phyloP scores from a whole-genome alignment of 2,113 vertebrate genomes.

The Lagopus muta region DNA sequence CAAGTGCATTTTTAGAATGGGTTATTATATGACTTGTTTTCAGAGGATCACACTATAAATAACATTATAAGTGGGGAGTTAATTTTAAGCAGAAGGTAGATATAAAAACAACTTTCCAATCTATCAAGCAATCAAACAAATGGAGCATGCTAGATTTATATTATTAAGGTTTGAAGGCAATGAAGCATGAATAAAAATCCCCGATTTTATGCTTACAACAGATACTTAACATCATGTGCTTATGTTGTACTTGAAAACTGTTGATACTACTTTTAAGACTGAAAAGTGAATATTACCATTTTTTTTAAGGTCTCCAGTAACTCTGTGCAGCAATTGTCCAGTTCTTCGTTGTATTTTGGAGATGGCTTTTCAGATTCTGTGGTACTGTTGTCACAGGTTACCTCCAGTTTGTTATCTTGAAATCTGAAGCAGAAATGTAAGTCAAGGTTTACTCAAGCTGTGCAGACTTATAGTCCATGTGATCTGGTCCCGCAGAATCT shows the following conservation, averaged over 20 bases:
- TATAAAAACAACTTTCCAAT: background rate
- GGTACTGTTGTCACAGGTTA: slow-evolving; percentile 38
- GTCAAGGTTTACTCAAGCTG: background rate
- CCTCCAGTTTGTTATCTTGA: slow-evolving; percentile 60
- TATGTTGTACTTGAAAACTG: background rate
- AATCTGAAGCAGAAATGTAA: slow-evolving; percentile 64
- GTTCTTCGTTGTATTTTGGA: slow-evolving; percentile 67
- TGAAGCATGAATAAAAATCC: background rate
- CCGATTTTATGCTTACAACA: background rate
- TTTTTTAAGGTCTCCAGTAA: slow-evolving; percentile 80
- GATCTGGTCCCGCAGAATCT: background rate
- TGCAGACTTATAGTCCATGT: background rate
- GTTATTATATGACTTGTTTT: background rate
- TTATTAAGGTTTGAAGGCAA: background rate
- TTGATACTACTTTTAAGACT: background rate
- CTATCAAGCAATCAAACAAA: background rate
- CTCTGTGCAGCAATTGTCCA: slow-evolving; percentile 82
- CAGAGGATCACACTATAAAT: background rate
- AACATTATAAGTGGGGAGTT: background rate
- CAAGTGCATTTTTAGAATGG: background rate
- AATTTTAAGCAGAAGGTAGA: background rate
- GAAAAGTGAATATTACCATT: slow-evolving; percentile 79
- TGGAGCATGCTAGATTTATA: background rate
- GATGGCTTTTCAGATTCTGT: background rate
- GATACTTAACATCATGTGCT: background rate